These are phyloP conservation scores for Hydriomena furcata DNA, from an alignment of 2,888 invertebrate species.

Conservation along the genomic window DNA sequence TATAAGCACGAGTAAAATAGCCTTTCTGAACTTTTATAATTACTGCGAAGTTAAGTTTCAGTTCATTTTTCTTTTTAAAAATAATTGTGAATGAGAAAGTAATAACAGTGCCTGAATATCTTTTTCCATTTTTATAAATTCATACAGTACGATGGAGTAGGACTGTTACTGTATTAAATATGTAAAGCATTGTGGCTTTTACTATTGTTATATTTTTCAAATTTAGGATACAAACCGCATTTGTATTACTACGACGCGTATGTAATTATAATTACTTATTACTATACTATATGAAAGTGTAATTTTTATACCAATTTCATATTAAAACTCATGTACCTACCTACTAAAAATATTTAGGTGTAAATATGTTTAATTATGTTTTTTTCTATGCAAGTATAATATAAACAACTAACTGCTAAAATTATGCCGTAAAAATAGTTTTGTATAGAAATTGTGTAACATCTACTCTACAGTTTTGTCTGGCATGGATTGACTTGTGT, in stretches of 20 bases:
- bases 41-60: conserved; percentile 43
- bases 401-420: conserved; percentile 68
- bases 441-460: conserved; percentile 76
- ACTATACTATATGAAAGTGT: conserved; percentile 74
- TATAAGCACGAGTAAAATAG: conserved; percentile 61
- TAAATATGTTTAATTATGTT: conserved; percentile 77
- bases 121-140: conserved; percentile 65
- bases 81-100: conserved; percentile 50
- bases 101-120: conserved; percentile 73
- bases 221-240: conserved; percentile 73
- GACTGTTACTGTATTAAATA: conserved; percentile 65
- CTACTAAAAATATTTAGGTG: conserved; percentile 76
- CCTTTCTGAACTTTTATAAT: conserved; percentile 57
- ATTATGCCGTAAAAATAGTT: conserved; percentile 72
- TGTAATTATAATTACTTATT: conserved; percentile 47
- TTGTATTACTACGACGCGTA: conserved; percentile 77
- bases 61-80: conserved; percentile 26
- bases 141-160: conserved; percentile 59
- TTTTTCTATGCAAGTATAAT: conserved; percentile 70
- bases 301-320: conserved; percentile 83
- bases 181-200: conserved; percentile 72
- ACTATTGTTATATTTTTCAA: conserved; percentile 82
- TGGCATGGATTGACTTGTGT: conserved; percentile 79
- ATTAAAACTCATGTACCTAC: conserved; percentile 82
- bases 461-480: conserved; percentile 65